Base-by-base conservation (phyloP, 2,113 vertebrate genomes). In the Mus pahari region DNA sequence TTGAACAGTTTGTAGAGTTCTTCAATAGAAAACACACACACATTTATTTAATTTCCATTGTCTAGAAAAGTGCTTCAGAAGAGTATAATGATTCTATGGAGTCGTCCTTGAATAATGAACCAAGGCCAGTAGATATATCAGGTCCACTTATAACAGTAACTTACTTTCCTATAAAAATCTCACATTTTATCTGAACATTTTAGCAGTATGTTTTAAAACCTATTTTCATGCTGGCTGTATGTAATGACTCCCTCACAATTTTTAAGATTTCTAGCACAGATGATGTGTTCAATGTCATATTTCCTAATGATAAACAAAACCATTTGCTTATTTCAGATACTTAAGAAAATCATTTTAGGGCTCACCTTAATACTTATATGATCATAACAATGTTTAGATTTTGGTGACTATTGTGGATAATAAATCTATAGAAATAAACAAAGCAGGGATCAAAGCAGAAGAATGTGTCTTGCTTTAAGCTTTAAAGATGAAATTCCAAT, bases 341-440 rank as follows among this genome's bases (percentile, higher is more conserved):
- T 91, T 86, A 55, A 89, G 83, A 86, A 91, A 60, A 12, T 39
- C 31, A 90, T 92, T 75, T 10, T 55, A 60, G 78, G 1, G 75
- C 91, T 97, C 66, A 94, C 16, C 19, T 97, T 11, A 88, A 74
- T 9, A 14, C 62, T 90, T 79, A 96, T 39, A 45, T 58, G 7
- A 2, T 53, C 0, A 70, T 73, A 31, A 16, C 26, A 90, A 70
- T 92, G 7, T 48, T 70, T 64, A 92, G 31, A 89, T 93, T 97
- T 94, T 81, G 91, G 36, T 84, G 45, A 12, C 14, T 94, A 28
- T 71, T 97, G 70, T 94, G 19, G 79, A 90, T 77, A 62, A 88
- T 90, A 94, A 86, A 87, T 83, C 66, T 94, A 12, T 94, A 48
- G n/a, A 96, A 97, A 97, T 96, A 93, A 98, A 97, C 93, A 82